Base-by-base conservation (phyloP, 2,888 invertebrate species). In the Galerucella nymphaeae region DNA sequence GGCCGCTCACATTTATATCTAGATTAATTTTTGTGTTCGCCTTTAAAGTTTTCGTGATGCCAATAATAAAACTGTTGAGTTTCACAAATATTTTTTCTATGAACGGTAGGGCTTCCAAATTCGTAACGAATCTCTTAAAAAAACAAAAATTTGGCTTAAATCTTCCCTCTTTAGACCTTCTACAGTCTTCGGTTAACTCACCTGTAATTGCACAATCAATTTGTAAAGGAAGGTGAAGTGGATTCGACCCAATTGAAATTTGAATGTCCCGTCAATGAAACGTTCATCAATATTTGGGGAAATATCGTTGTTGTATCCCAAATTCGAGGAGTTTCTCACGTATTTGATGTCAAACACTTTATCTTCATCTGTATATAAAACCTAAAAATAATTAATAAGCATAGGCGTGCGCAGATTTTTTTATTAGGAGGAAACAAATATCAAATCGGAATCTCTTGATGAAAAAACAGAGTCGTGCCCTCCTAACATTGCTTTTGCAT, bases 271-370 rank as follows among this genome's bases (percentile, higher is more conserved):
- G 85, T 94, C 93, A 0, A 92, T 90, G 80, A 89, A 89, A 62
- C 90, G 86, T 75, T 84, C 85, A 61, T 88, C 87, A 73, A 88
- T 86, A 38, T 84, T 83, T n/a, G 86, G 84, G 66, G 89, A 85
- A 76, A 87, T 88, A 85, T 89, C 88, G 85, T 86, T 86, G 80
- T 82, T 89, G 61, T 87, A 88, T 73, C 88, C 88, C 63, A 90
- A 81, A 74, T 87, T 88, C 10, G 91, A 89, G 48, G 92, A 91
- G 18, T 93, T 91, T 10, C 93, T 88, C 0, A 93, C 93, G 83
- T 93, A 93, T 85, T 94, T 95, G 63, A 94, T 85, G 81, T 95
- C 94, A 75, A 94, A 88, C 0, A 95, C 92, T 82, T 93, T 93
- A 82, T 95, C 94, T 81, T 94, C 94, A 77, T 95, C 94, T 0